Evolutionary conservation across 2,113 vertebrate species (phyloP).

Genomic region (Telmatochromis bifrenatus): DNA sequence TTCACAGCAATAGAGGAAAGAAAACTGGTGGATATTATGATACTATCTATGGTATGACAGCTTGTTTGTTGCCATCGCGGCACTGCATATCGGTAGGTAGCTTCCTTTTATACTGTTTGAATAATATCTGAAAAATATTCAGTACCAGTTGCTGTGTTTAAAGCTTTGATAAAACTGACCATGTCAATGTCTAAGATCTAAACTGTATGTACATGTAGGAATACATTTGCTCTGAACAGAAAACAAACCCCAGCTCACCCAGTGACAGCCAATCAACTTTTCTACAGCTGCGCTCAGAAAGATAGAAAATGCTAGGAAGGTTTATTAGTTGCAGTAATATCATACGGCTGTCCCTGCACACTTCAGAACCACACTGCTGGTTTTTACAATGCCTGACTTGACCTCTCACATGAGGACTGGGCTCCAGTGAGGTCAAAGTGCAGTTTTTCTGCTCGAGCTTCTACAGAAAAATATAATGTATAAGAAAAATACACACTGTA

Average conservation of each 20-base stretch:
- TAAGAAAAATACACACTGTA: constrained; percentile 9
- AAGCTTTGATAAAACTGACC: constrained; percentile 27
- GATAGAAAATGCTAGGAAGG: neutral
- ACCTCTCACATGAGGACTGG: neutral
- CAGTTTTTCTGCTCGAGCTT: neutral
- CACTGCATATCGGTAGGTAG: neutral
- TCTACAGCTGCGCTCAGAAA: neutral
- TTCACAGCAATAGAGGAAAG: neutral
- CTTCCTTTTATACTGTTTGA: neutral
- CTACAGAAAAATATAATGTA: neutral
- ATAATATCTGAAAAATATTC: neutral
- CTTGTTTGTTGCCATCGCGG: neutral
- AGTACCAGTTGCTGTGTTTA: neutral
- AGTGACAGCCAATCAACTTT: neutral
- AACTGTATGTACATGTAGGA: constrained; percentile 38
- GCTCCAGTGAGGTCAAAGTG: constrained; percentile 31
- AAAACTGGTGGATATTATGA: neutral
- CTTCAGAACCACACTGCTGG: neutral
- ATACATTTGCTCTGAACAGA: constrained; percentile 1
- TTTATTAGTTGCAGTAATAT: constrained; percentile 14
- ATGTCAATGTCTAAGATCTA: constrained; percentile 24
- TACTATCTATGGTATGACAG: neutral
- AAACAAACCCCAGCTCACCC: neutral
- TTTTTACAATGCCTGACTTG: neutral
- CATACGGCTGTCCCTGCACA: constrained; percentile 23